These are phyloP conservation scores for Sylvicola cinctus DNA, from an alignment of 2,888 invertebrate species.

Conservation along the genomic window DNA sequence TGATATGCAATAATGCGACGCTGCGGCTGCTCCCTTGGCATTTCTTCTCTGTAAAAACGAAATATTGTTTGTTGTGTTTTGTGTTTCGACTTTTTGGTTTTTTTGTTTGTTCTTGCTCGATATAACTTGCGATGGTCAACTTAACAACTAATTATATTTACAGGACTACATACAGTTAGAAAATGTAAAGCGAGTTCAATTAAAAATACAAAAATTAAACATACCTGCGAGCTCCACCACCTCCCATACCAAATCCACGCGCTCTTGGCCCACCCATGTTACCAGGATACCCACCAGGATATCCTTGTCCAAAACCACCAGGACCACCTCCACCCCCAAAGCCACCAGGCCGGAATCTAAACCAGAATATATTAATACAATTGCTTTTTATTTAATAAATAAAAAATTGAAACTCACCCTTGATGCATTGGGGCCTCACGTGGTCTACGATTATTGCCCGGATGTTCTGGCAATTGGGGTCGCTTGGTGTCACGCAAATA, in stretches of 20 bases:
- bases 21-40: constrained; percentile 38
- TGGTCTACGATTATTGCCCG: constrained; percentile 31
- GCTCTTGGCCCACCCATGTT: too few species aligned
- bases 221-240: constrained; percentile 27
- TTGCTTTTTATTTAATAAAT: background rate
- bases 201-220: constrained; percentile 4
- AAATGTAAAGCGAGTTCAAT: constrained; percentile 1
- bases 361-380: background rate
- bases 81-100: constrained; percentile 1
- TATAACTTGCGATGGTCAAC: background rate
- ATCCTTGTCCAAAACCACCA: background rate
- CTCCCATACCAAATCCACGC: constrained; percentile 13
- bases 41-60: constrained; percentile 31
- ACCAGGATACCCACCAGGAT: too few species aligned
- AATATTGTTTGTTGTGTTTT: constrained; percentile 13
- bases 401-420: constrained; percentile 2
- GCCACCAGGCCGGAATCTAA: constrained; percentile 13
- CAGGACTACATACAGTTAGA: background rate
- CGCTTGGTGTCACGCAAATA: constrained; percentile 85
- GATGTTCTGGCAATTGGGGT: constrained; percentile 80
- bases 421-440: constrained; percentile 12
- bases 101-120: background rate
- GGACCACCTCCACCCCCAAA: background rate
- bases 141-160: background rate
- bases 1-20: constrained; percentile 72